Percentiles rank a stretch among this genome's conserved stretches.
These are phyloP conservation scores for Idris sp. DNA, from an alignment of 1,140 invertebrate genomes.

Conservation along the genomic window DNA sequence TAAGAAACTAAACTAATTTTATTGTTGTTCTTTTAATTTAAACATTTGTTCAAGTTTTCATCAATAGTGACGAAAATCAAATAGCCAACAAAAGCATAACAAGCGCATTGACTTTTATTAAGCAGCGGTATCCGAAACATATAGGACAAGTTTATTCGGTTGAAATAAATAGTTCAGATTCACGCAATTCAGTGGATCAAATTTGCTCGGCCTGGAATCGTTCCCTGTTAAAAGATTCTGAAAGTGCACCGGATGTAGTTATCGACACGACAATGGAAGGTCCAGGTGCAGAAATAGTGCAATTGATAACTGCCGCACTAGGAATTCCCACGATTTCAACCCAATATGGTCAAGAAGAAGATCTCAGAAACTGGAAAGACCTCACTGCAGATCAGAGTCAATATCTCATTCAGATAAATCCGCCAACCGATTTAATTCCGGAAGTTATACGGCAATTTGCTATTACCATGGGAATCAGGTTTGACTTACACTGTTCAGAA, in stretches of 20 bases:
- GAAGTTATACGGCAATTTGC: slow-evolving; percentile 90
- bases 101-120: slow-evolving; percentile 64
- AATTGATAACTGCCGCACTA: slow-evolving; percentile 87
- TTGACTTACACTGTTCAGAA: no score
- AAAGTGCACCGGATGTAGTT: slow-evolving; percentile 85
- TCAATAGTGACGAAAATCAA: slow-evolving; percentile 69
- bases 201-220: slow-evolving; percentile 70
- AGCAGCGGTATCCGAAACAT: slow-evolving; percentile 61
- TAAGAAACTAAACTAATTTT: no score
- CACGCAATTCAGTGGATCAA: slow-evolving; percentile 56
- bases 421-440: slow-evolving; percentile 89
- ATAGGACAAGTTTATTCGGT: slow-evolving; percentile 67
- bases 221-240: slow-evolving; percentile 60
- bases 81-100: slow-evolving; percentile 69
- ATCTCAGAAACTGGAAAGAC: slow-evolving; percentile 88
- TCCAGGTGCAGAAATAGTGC: slow-evolving; percentile 87
- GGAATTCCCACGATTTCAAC: slow-evolving; percentile 89
- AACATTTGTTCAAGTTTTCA: slow-evolving; percentile 70
- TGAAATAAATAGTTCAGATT: slow-evolving; percentile 65
- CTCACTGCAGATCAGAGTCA: slow-evolving; percentile 82
- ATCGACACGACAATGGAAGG: slow-evolving; percentile 88
- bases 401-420: slow-evolving; percentile 86
- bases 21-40: no score
- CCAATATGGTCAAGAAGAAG: slow-evolving; percentile 89
- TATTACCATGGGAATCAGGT: slow-evolving; percentile 85